These are phyloP conservation scores for Callinectes sapidus DNA, from an alignment of 2,888 invertebrate genomes.

Conservation along the genomic window DNA sequence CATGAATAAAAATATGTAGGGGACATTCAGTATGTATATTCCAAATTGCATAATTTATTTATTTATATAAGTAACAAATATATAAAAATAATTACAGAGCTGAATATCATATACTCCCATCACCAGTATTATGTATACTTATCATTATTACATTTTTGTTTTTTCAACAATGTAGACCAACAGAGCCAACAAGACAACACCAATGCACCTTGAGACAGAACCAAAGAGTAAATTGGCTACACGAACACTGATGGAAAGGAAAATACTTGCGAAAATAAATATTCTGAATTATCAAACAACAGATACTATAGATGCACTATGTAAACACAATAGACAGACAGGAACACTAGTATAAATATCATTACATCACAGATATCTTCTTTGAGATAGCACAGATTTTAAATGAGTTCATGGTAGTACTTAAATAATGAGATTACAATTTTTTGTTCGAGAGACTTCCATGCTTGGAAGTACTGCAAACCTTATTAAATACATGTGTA, in stretches of 20 bases:
- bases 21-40: not conserved
- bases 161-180: not conserved
- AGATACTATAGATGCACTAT: conserved; percentile 11
- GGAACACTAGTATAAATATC: conserved; percentile 9
- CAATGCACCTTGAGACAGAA: not conserved
- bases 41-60: conserved; percentile 28
- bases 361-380: conserved; percentile 16
- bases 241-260: not conserved
- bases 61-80: conserved; percentile 48
- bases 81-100: conserved; percentile 42
- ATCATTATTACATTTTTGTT: not conserved
- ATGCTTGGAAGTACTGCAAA: not conserved
- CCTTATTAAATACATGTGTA: not conserved
- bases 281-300: conserved; percentile 8
- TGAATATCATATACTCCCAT: not conserved
- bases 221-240: not conserved
- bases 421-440: not conserved
- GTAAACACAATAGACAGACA: not conserved
- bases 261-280: not conserved
- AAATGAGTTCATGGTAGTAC: not conserved
- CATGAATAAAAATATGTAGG: not conserved
- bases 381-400: not conserved
- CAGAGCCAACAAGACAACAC: conserved; percentile 13
- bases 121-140: conserved; percentile 1
- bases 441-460: not conserved